phyloP scores from a whole-genome alignment of 2,113 vertebrate genomes.

The Apeltes quadracus region DNA sequence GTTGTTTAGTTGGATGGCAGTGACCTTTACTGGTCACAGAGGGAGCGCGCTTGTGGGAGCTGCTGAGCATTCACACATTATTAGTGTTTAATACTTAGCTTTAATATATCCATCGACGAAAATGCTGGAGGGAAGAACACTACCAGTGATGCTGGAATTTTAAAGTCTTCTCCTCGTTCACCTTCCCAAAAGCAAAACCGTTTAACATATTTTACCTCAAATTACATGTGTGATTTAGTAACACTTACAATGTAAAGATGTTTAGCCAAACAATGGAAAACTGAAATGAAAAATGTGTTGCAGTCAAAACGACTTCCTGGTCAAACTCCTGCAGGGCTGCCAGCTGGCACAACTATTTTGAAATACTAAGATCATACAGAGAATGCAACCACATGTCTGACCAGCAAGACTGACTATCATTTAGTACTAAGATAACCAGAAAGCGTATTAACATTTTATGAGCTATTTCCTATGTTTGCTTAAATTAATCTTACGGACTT shows the following conservation, averaged over 20 bases:
- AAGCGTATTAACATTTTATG: background rate
- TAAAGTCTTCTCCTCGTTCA: background rate
- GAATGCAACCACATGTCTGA: background rate
- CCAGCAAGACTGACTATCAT: too few relatives aligned
- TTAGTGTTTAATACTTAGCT: conserved; percentile 6
- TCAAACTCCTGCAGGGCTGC: background rate
- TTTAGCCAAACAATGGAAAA: background rate
- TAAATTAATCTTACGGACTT: background rate
- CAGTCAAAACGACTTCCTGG: background rate
- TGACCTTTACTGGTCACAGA: conserved; percentile 62
- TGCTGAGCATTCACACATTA: background rate
- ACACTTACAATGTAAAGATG: background rate
- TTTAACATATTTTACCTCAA: background rate
- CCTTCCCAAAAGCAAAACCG: background rate
- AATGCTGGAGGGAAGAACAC: background rate
- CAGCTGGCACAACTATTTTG: background rate
- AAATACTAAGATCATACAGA: too few relatives aligned
- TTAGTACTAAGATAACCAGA: background rate
- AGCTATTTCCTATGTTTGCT: background rate
- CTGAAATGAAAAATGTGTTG: background rate
- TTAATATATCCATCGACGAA: background rate
- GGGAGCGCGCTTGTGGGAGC: background rate
- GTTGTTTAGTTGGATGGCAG: conserved; percentile 53
- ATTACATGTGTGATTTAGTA: background rate
- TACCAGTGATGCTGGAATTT: background rate